Evolutionary conservation across 1,140 invertebrate species (phyloP).

Genomic region (Gryon sp.): DNA sequence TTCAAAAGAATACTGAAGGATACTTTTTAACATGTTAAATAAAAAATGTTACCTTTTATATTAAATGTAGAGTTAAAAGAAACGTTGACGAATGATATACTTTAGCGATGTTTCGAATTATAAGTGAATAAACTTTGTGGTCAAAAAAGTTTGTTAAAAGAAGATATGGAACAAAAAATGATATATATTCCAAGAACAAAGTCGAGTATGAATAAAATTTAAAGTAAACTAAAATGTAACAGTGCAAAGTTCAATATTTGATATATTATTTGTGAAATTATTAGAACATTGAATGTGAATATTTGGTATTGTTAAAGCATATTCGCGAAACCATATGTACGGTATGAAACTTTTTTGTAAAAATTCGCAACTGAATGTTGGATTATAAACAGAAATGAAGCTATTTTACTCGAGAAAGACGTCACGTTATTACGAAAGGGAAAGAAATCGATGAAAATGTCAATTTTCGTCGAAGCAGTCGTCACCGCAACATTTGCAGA

Average conservation of each 20-base stretch:
- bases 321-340: conserved; percentile 1
- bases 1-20: too few species aligned
- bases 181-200: not conserved
- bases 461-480: conserved; percentile 48
- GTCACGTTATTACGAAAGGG: conserved; percentile 45
- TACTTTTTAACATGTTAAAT: too few species aligned
- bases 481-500: conserved; percentile 52
- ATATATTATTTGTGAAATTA: conserved; percentile 22
- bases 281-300: conserved; percentile 12
- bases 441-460: conserved; percentile 56
- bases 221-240: too few species aligned
- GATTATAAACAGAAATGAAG: conserved; percentile 51
- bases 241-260: not conserved
- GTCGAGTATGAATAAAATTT: not conserved
- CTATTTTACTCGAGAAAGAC: conserved; percentile 36
- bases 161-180: too few species aligned
- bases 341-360: conserved; percentile 9
- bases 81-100: too few species aligned
- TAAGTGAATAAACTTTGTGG: too few species aligned
- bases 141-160: too few species aligned
- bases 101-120: too few species aligned
- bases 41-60: too few species aligned
- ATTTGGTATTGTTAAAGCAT: not conserved
- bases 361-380: conserved; percentile 17
- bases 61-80: too few species aligned